phyloP scores from a whole-genome alignment of 1,140 invertebrate genomes.

The Prorops nasuta region DNA sequence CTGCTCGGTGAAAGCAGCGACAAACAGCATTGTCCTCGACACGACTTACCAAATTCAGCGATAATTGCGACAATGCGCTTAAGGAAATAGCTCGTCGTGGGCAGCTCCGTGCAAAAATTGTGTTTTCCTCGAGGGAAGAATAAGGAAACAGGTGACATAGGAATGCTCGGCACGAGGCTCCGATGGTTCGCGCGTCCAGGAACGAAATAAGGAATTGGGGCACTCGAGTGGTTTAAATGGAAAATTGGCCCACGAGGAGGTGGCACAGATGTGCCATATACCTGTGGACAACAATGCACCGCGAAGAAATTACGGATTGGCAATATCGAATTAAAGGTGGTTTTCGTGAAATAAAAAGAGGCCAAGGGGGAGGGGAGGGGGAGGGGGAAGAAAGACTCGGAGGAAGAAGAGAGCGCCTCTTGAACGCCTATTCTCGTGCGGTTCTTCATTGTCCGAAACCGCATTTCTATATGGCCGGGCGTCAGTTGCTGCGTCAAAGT shows the following conservation, averaged over 20 bases:
- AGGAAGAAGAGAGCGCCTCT: not conserved
- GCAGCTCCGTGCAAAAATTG: no score
- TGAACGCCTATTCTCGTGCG: conserved; percentile 14
- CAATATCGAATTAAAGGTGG: conserved; percentile 43
- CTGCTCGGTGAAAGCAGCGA: no score
- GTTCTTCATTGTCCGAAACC: conserved; percentile 45
- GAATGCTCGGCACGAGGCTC: no score
- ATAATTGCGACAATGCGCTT: no score
- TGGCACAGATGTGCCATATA: conserved; percentile 40
- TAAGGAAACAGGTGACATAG: no score
- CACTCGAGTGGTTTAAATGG: no score
- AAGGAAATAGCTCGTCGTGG: no score
- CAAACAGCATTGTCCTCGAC: no score
- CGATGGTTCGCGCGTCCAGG: no score
- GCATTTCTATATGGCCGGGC: conserved; percentile 25
- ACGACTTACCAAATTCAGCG: no score
- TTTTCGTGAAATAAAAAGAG: conserved; percentile 21
- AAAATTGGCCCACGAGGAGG: conserved; percentile 26
- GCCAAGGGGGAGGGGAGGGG: not conserved
- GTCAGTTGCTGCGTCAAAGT: conserved; percentile 48
- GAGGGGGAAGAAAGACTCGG: not conserved
- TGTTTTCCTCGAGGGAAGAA: no score
- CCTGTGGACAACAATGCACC: conserved; percentile 38
- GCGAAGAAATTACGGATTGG: conserved; percentile 49
- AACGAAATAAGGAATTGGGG: no score